Evolutionary conservation across 2,797 vertebrate genomes (phyloP), one percentile per base, ranked within the genome.

Genomic region (Benthosema pterotum): DNA sequence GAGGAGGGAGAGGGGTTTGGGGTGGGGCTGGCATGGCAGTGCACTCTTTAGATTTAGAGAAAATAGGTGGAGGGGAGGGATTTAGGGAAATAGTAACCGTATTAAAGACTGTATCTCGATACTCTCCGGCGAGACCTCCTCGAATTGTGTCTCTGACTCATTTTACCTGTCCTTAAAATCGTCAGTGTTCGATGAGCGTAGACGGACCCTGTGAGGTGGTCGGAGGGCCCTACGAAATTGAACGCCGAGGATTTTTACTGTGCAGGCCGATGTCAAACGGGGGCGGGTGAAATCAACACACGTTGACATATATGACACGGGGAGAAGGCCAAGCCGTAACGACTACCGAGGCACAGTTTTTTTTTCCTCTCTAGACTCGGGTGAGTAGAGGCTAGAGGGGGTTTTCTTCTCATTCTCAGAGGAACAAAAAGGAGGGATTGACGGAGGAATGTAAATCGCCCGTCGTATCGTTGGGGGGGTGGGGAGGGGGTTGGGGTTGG

Each of bases 341-440:
- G 25, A 46, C 17, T 60, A 75, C 42, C 80, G 85, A 87, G 81
- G 69, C 84, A 82, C 79, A 75, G 5, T 80, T 86, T 80, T 79
- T 75, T 80, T 86, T 80, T 79, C 74, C 70, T 75, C 82, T 74
- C 78, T 65, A 83, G 84, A 83, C 88, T 89, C 83, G 86, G 83
- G 79, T 81, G 85, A 80, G 74, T 45, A 42, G 69, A 78, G 32
- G 32, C 32, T 38, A 38, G 71, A 67, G 65, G 58, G n/a, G n/a
- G n/a, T n/a, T 19, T 67, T 79, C 67, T 79, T 83, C 82, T 78
- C 82, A 67, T 85, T 85, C 80, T 75, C 76, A 79, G 66, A 77
- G 76, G 71, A 74, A 52, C 38, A 62, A 65, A n/a, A 25, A 65
- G 64, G 63, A 67, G 61, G 61, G 61, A 71, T 72, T 38, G 32